Evolutionary conservation across 2,888 invertebrate species (phyloP).

Genomic region (Sialis lutaria): DNA sequence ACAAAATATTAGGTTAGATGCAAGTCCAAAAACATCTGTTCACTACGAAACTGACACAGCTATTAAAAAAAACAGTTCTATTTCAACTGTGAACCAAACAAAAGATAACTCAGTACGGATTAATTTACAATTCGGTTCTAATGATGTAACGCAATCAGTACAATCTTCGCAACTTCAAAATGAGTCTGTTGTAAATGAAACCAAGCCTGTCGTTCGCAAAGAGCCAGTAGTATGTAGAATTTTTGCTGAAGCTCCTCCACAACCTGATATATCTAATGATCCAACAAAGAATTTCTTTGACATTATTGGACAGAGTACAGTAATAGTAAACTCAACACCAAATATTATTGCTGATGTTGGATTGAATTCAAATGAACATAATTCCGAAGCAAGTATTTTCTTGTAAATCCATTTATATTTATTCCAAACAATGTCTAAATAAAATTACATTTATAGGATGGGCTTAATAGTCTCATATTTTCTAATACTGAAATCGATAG

Average conservation of each 20-base stretch:
- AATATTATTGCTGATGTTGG: slow-evolving; percentile 8
- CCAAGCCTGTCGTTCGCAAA: slow-evolving; percentile 16
- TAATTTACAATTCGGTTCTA: background rate
- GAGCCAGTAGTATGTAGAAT: slow-evolving; percentile 29
- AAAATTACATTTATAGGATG: slow-evolving; percentile 14
- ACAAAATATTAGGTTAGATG: slow-evolving; percentile 4
- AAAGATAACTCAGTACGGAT: background rate
- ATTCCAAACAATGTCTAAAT: slow-evolving; percentile 6
- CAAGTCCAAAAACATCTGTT: slow-evolving; percentile 2
- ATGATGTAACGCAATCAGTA: too few relatives aligned
- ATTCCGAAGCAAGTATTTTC: slow-evolving; percentile 6
- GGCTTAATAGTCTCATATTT: slow-evolving; percentile 20
- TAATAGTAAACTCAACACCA: background rate
- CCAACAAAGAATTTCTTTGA: slow-evolving; percentile 29
- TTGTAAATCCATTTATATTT: background rate
- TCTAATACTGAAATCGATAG: slow-evolving; percentile 36
- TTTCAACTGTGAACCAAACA: too few relatives aligned
- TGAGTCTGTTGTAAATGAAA: too few relatives aligned
- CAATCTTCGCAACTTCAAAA: too few relatives aligned
- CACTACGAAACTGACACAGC: slow-evolving; percentile 2
- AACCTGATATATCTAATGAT: slow-evolving; percentile 15
- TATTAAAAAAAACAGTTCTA: background rate
- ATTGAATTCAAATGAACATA: slow-evolving; percentile 5
- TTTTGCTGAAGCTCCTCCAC: slow-evolving; percentile 24
- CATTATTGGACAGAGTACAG: slow-evolving; percentile 11